Evolutionary conservation across 2,113 vertebrate genomes (phyloP).

Genomic region (Scytalopus superciliaris): DNA sequence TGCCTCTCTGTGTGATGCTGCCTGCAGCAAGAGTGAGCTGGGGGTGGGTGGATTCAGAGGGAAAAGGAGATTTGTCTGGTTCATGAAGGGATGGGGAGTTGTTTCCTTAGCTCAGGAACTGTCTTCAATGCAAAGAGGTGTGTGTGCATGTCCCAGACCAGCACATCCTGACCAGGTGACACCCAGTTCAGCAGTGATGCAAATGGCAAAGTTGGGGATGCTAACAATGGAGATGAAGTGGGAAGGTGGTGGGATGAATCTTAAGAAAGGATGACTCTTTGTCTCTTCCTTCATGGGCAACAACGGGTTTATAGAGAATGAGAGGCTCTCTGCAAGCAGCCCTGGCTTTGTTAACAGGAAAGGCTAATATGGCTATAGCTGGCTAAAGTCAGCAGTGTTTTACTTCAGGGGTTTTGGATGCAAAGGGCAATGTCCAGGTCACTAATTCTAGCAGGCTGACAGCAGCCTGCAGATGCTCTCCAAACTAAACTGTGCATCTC

Average conservation of each 20-base stretch:
- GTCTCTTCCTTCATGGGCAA: fast-evolving
- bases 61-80: not conserved
- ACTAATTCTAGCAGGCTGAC: not conserved
- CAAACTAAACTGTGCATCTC: not conserved
- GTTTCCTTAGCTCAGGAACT: not conserved
- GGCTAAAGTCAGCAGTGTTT: not conserved
- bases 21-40: not conserved
- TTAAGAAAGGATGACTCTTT: not conserved
- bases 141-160: not conserved
- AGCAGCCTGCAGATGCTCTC: not conserved
- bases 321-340: not conserved
- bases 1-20: not conserved
- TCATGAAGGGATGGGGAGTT: not conserved
- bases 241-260: not conserved
- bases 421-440: not conserved
- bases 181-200: fast-evolving
- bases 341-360: not conserved
- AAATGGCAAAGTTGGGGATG: not conserved
- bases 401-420: not conserved
- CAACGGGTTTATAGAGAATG: not conserved
- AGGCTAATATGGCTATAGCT: fast-evolving
- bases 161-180: not conserved
- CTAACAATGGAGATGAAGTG: not conserved
- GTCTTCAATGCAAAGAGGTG: not conserved
- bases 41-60: fast-evolving